Evolutionary conservation across 1,140 invertebrate species (phyloP).

Genomic region (Littorina saxatilis): DNA sequence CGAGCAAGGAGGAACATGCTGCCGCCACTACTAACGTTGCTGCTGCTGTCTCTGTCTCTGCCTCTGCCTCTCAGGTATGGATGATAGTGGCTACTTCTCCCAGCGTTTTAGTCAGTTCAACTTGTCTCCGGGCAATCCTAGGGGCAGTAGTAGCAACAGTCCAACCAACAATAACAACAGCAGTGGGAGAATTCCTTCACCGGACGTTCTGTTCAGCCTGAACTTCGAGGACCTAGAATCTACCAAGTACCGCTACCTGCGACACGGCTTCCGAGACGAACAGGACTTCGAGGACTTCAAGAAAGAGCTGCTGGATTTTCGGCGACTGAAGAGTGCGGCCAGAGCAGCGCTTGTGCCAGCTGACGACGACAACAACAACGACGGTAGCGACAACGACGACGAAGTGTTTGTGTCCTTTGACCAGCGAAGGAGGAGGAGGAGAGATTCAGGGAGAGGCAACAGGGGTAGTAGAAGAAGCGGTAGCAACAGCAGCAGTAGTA

Average conservation of each 20-base stretch:
- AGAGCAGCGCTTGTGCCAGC: conserved; percentile 9
- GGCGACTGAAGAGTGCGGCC: conserved; percentile 42
- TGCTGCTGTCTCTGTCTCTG: not conserved
- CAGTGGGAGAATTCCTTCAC: not conserved
- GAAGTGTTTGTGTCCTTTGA: too few species aligned
- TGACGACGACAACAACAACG: conserved; percentile 10
- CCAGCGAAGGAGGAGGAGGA: not conserved
- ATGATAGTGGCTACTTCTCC: conserved; percentile 35
- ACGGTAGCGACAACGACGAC: too few species aligned
- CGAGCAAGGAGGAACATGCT: too few species aligned
- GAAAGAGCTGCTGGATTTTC: conserved; percentile 63
- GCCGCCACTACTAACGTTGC: not conserved
- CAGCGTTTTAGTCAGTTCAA: conserved; percentile 25
- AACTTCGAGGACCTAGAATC: conserved; percentile 56
- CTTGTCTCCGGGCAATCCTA: not conserved
- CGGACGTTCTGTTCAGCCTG: conserved; percentile 60
- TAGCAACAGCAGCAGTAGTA: not conserved
- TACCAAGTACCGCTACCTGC: conserved; percentile 57
- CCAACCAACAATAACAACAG: not conserved
- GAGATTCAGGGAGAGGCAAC: not conserved
- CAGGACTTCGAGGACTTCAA: conserved; percentile 73
- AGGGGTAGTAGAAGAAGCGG: not conserved
- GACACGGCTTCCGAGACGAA: conserved; percentile 65
- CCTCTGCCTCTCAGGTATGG: conserved; percentile 13
- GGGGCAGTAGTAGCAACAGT: not conserved